Percentiles rank a stretch among this genome's conserved stretches.
Conservation (phyloP, 2,113 vertebrate genomes). For the Crocuta crocuta region DNA sequence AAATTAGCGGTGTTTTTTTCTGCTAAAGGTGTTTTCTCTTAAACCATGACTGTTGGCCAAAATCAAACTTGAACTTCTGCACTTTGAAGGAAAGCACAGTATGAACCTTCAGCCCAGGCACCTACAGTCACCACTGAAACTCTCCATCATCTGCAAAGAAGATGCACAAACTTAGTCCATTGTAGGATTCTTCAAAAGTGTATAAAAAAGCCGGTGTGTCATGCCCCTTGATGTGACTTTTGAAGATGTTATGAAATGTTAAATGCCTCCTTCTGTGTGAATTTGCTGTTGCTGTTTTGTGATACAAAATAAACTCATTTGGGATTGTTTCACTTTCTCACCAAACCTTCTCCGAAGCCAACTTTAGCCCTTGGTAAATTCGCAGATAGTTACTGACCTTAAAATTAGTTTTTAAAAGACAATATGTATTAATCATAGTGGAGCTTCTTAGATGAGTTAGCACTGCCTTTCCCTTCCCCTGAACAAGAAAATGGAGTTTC, state of each 20-base stretch:
- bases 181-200: background rate
- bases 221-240: background rate
- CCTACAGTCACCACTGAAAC: background rate
- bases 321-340: conserved; percentile 9
- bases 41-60: background rate
- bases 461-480: background rate
- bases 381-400: background rate
- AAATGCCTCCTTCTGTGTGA: conserved; percentile 17
- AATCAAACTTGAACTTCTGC: background rate
- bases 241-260: background rate
- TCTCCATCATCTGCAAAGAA: background rate
- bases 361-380: background rate
- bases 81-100: conserved; percentile 14
- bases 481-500: background rate
- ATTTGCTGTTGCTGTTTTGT: conserved; percentile 60
- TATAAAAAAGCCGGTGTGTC: background rate
- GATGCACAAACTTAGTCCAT: background rate
- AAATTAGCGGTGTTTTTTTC: background rate
- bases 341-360: background rate
- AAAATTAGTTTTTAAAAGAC: background rate
- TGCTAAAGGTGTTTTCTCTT: background rate
- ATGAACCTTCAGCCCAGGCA: background rate
- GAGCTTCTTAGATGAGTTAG: background rate
- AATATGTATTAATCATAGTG: background rate
- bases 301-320: conserved; percentile 70